Conservation (phyloP, 2,113 vertebrate genomes). For the Brachyhypopomus occidentalis region DNA sequence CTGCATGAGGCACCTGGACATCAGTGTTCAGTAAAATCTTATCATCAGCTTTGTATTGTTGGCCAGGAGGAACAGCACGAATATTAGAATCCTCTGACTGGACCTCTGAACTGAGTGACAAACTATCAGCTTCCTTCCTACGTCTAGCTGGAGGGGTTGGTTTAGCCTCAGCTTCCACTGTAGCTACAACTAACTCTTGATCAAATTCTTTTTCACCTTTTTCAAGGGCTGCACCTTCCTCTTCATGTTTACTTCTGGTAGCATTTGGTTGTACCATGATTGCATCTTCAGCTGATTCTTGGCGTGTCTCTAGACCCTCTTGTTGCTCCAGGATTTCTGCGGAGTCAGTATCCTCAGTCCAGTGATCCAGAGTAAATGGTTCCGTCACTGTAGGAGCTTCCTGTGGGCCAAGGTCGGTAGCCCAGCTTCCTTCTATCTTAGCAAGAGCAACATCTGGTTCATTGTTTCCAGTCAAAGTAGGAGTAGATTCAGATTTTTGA, state of each 20-base stretch:
- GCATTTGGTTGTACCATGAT: neutral
- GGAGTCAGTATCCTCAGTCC: conserved; percentile 16
- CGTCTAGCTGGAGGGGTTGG: neutral
- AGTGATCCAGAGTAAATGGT: conserved; percentile 20
- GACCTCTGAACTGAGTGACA: neutral
- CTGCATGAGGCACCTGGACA: neutral
- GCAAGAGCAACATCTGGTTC: conserved; percentile 1
- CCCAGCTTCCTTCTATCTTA: neutral
- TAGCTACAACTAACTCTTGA: conserved; percentile 12
- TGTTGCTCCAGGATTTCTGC: conserved; percentile 58
- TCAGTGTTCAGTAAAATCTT: conserved; percentile 3
- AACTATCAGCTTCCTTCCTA: neutral
- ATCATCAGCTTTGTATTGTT: neutral
- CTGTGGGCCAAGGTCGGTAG: conserved; percentile 20
- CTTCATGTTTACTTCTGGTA: conserved; percentile 21
- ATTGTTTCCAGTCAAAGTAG: conserved; percentile 23
- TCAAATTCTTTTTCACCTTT: conserved; percentile 1
- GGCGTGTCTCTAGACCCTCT: neutral
- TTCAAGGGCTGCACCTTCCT: neutral
- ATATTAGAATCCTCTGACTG: neutral
- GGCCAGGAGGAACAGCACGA: neutral
- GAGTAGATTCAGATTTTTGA: neutral
- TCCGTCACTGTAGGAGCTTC: conserved; percentile 11
- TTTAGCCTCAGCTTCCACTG: neutral
- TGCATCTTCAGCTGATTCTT: conserved; percentile 15